Conservation (phyloP, 2,888 invertebrate species). For the Lasioglossum lativentre region DNA sequence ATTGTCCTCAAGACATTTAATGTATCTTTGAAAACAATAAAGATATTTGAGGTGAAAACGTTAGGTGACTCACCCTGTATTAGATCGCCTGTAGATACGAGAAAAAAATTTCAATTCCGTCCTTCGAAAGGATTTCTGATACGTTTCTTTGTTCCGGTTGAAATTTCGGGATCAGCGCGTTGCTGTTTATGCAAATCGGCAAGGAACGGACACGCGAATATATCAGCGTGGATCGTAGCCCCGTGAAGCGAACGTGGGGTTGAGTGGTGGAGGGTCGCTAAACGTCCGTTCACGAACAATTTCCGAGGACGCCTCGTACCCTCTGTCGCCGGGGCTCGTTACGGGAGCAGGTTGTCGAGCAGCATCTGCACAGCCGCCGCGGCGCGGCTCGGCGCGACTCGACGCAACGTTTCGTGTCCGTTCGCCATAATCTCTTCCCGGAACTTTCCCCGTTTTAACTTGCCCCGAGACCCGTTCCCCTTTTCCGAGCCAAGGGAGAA, state of each 20-base stretch:
- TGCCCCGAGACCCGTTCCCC: slow-evolving; percentile 1
- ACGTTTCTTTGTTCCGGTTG: background rate
- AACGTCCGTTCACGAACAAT: slow-evolving; percentile 34
- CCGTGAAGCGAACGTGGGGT: background rate
- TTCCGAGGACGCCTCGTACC: background rate
- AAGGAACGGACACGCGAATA: background rate
- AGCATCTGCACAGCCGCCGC: slow-evolving; percentile 24
- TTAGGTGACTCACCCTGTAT: no score
- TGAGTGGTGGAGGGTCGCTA: background rate
- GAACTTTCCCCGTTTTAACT: slow-evolving; percentile 59
- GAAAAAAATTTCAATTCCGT: background rate
- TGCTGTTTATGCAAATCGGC: background rate
- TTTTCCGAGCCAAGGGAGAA: background rate
- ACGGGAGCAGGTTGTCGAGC: slow-evolving; percentile 23
- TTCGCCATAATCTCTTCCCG: slow-evolving; percentile 54
- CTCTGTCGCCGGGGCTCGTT: slow-evolving; percentile 20
- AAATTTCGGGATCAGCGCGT: background rate
- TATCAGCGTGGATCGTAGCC: background rate
- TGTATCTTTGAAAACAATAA: no score
- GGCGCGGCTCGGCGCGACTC: background rate
- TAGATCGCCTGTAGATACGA: background rate
- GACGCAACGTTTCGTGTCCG: slow-evolving; percentile 37
- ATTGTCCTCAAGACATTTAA: no score
- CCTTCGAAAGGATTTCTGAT: background rate
- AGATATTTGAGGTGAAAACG: no score